phyloP scores from a whole-genome alignment of 2,888 invertebrate species.

The Lasioglossum calceatum region DNA sequence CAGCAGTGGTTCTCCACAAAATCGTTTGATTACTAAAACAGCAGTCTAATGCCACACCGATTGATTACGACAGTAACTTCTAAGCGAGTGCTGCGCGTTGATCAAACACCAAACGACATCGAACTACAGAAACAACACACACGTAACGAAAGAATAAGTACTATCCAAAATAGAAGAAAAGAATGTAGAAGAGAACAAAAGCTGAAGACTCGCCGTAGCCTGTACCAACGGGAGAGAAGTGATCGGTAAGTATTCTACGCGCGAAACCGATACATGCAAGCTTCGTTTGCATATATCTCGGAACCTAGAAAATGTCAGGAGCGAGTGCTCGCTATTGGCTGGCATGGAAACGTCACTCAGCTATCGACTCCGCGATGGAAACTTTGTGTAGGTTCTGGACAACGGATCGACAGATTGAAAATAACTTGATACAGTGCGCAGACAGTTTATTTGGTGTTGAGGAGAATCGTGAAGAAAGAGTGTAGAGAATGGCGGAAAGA shows the following conservation, averaged over 20 bases:
- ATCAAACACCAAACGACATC: not conserved
- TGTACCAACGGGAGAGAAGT: not conserved
- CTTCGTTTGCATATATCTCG: conserved; percentile 34
- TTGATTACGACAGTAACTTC: not conserved
- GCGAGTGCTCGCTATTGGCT: conserved; percentile 82
- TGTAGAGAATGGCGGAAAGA: conserved; percentile 5
- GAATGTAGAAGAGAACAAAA: not conserved
- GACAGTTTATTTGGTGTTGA: conserved; percentile 21
- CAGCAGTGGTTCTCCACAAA: conserved; percentile 29
- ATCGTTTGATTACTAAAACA: not conserved
- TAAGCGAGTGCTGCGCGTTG: not conserved
- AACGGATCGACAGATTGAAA: conserved; percentile 57
- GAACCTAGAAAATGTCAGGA: conserved; percentile 76
- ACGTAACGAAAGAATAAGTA: not conserved
- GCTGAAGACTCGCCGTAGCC: not conserved
- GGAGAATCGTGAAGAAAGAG: not conserved
- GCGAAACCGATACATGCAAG: conserved; percentile 27
- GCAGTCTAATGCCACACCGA: not conserved
- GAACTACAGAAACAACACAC: not conserved
- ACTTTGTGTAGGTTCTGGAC: conserved; percentile 49
- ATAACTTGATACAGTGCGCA: conserved; percentile 47
- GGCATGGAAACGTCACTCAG: conserved; percentile 84
- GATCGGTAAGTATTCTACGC: conserved; percentile 11
- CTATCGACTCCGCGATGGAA: conserved; percentile 82
- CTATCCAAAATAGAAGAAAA: not conserved